phyloP scores from a whole-genome alignment of 2,888 invertebrate genomes.

The Gibbula magus region DNA sequence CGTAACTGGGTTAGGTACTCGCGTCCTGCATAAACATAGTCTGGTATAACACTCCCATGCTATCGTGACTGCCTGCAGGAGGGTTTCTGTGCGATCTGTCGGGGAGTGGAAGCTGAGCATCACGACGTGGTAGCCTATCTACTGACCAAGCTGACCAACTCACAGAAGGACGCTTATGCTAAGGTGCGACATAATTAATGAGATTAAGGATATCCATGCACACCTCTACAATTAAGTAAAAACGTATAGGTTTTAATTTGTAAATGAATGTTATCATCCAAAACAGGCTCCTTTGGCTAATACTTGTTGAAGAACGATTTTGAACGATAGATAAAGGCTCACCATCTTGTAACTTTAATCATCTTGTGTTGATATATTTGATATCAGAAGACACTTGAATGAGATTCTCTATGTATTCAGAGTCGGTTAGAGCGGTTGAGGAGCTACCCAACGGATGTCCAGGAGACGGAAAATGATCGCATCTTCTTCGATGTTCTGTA shows the following conservation, averaged over 20 bases:
- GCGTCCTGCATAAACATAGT: no score
- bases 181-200: constrained; percentile 38
- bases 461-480: constrained; percentile 35
- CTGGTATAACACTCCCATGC: background rate
- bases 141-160: constrained; percentile 41
- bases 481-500: constrained; percentile 40
- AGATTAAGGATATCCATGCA: no score
- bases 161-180: constrained; percentile 40
- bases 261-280: no score
- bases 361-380: no score
- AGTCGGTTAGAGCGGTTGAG: constrained; percentile 40
- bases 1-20: no score
- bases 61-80: constrained; percentile 40
- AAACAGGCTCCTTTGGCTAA: no score
- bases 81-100: constrained; percentile 54
- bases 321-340: no score
- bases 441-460: constrained; percentile 31
- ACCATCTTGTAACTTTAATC: constrained; percentile 24
- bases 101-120: constrained; percentile 44
- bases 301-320: no score
- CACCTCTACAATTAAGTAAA: background rate
- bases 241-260: no score
- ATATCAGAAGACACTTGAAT: no score
- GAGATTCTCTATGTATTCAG: no score
- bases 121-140: constrained; percentile 44